phyloP scores from a whole-genome alignment of 2,888 invertebrate species.

The Rotaria macrura region DNA sequence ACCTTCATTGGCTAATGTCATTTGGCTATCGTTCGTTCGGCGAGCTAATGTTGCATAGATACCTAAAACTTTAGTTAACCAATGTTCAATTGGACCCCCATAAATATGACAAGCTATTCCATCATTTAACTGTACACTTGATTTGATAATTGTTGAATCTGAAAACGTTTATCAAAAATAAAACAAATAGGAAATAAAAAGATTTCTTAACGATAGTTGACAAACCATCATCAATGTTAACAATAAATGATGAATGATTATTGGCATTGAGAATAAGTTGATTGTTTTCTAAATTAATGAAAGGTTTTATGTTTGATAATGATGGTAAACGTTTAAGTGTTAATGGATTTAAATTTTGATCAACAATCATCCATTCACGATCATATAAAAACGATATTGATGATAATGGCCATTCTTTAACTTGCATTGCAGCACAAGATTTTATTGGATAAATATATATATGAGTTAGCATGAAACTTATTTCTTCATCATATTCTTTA shows the following conservation, averaged over 20 bases:
- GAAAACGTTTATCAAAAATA: background rate
- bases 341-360: slow-evolving; percentile 66
- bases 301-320: slow-evolving; percentile 68
- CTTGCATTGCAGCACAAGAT: slow-evolving; percentile 34
- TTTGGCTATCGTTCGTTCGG: background rate
- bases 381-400: slow-evolving; percentile 71
- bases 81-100: background rate
- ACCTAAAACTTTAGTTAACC: background rate
- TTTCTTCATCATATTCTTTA: background rate
- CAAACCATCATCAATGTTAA: background rate
- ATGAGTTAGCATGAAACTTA: background rate
- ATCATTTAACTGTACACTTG: slow-evolving; percentile 29
- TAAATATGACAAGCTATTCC: background rate
- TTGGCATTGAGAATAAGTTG: slow-evolving; percentile 40
- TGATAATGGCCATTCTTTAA: slow-evolving; percentile 56
- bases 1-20: slow-evolving; percentile 43
- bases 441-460: slow-evolving; percentile 35
- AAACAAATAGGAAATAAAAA: too few relatives aligned
- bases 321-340: slow-evolving; percentile 74
- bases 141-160: background rate
- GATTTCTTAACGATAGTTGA: background rate
- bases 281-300: slow-evolving; percentile 57
- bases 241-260: slow-evolving; percentile 38
- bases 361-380: slow-evolving; percentile 83
- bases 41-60: slow-evolving; percentile 14